Conservation (phyloP, 1,140 invertebrate species). For the Heliconius congener region DNA sequence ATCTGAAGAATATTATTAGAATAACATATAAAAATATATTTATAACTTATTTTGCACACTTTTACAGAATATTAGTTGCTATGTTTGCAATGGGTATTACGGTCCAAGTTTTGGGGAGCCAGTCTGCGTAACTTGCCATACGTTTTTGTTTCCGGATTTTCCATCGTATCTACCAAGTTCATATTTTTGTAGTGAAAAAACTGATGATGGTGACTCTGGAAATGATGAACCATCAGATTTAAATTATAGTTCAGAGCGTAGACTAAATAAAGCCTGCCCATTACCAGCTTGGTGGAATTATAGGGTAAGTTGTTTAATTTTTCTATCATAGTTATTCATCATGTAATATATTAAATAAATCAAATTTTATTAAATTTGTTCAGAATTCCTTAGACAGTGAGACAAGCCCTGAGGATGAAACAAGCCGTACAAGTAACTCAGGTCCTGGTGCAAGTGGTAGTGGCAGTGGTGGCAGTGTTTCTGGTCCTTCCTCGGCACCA, state of each 20-base stretch:
- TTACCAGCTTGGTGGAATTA: slow-evolving; percentile 69
- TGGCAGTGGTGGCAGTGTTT: slow-evolving; percentile 54
- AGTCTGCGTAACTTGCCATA: slow-evolving; percentile 95
- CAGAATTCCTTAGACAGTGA: slow-evolving; percentile 74
- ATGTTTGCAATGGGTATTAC: slow-evolving; percentile 95
- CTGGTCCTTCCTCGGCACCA: slow-evolving; percentile 44
- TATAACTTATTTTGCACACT: slow-evolving; percentile 16
- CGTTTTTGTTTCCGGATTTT: slow-evolving; percentile 93
- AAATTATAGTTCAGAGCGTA: slow-evolving; percentile 79
- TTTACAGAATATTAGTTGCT: slow-evolving; percentile 86
- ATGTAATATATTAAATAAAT: neutral
- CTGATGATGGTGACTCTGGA: slow-evolving; percentile 95
- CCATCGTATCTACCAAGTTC: slow-evolving; percentile 83
- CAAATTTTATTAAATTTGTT: neutral
- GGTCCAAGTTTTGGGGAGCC: slow-evolving; percentile 95
- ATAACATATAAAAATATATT: neutral
- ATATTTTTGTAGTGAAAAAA: slow-evolving; percentile 86
- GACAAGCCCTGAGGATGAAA: slow-evolving; percentile 72
- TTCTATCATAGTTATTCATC: neutral
- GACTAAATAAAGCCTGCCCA: slow-evolving; percentile 58
- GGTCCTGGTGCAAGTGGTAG: slow-evolving; percentile 59
- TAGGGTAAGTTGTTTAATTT: slow-evolving; percentile 52
- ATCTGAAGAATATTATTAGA: neutral
- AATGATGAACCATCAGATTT: slow-evolving; percentile 95
- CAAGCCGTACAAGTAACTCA: slow-evolving; percentile 63